Base-by-base conservation (phyloP, 2,113 vertebrate species). In the Cromileptes altivelis region DNA sequence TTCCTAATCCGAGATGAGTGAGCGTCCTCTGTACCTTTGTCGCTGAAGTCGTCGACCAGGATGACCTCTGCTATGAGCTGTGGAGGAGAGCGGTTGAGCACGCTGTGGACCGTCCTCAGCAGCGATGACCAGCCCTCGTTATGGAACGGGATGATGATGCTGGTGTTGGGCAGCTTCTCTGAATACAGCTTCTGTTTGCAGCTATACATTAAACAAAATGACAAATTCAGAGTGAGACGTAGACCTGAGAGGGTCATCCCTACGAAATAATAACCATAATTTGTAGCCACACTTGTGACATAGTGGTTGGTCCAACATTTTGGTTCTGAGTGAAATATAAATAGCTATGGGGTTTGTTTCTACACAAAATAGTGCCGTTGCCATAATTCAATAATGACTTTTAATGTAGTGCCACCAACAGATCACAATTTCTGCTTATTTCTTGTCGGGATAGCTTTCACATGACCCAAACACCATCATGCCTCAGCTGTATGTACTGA, bases 81-180 rank as follows among this genome's bases (percentile, higher is more conserved):
- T 65, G 96, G 94, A 0, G 97, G 97, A 0, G 97, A 98, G 63
- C 97, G 95, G 95, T 97, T 98, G 86, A 97, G 96, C 65, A 98
- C 96, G 27, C 97, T 98, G 95, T 98, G 96, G 71, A 98, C 95
- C 0, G 97, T 98, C 75, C 97, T 87, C 78, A 99, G 71, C 37
- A 99, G 96, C 1, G 97, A 98, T 2, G 97, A 97, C 97, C 97
- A 99, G 56, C 97, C 97, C 86, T 99, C 97, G 0, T 99, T 99
- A 72, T 98, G 97, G 77, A 99, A 94, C 3, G 94, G 94, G 86
- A 95, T 94, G 82, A 95, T 93, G 77, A 95, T 77, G 62, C 94
- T 95, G 4, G 97, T 98, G 90, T 98, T 98, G 33, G 97, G 97
- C n/a, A 99, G 95, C 10, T 94, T 96, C 92, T 98, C 97, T 88